These are phyloP conservation scores for Promerops cafer DNA, from an alignment of 2,113 vertebrate genomes.

Conservation along the genomic window DNA sequence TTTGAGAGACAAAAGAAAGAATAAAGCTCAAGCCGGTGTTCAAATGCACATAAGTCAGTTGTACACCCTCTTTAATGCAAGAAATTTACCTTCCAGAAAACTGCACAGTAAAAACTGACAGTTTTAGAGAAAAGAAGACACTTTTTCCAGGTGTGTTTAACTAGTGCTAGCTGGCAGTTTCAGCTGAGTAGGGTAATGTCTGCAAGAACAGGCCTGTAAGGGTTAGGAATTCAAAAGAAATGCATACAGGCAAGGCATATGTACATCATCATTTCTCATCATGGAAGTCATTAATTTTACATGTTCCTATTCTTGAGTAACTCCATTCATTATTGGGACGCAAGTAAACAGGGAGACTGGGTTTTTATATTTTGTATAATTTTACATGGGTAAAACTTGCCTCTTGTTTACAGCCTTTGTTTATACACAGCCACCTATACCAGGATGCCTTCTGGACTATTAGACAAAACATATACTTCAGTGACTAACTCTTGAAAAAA, in stretches of 20 bases:
- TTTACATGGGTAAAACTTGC: background rate
- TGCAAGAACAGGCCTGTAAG: background rate
- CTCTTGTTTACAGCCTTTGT: background rate
- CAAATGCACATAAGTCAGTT: rapidly evolving
- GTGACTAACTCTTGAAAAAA: background rate
- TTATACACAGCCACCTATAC: background rate
- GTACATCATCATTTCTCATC: background rate
- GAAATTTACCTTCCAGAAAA: background rate
- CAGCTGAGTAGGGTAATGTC: background rate
- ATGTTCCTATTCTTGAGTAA: background rate
- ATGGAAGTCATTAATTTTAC: background rate
- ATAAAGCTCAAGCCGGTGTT: rapidly evolving
- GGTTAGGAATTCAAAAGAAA: background rate
- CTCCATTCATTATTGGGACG: background rate
- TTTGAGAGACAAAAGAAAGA: background rate
- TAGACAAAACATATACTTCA: background rate
- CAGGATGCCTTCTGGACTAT: background rate
- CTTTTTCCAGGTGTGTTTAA: background rate
- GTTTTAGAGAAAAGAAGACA: background rate
- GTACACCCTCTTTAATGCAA: background rate
- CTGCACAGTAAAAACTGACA: background rate
- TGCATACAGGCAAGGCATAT: background rate
- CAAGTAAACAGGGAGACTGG: background rate
- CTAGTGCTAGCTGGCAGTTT: background rate
- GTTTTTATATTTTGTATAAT: background rate